Percentiles rank a stretch among this genome's conserved stretches.
Conservation (phyloP, 2,113 vertebrate species). For the Chloropsis cyanopogon region DNA sequence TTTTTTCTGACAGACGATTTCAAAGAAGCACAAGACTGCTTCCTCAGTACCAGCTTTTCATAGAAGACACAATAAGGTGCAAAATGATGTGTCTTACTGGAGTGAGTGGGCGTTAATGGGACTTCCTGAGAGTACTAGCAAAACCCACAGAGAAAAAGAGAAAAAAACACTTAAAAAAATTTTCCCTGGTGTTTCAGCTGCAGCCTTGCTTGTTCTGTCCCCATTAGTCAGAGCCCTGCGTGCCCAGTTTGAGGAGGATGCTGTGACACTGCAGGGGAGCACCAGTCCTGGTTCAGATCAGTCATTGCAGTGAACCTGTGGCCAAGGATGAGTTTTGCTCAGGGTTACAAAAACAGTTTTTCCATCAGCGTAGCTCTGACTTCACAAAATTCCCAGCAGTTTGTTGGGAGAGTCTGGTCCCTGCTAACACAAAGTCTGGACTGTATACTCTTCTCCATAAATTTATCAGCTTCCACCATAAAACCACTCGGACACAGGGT, state of each 20-base stretch:
- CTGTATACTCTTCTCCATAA: not conserved
- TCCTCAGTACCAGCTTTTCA: constrained; percentile 43
- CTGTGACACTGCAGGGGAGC: not conserved
- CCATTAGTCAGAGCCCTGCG: not conserved
- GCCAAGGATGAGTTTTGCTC: not conserved
- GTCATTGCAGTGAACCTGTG: not conserved
- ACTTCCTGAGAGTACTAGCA: constrained; percentile 39
- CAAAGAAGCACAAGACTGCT: constrained; percentile 40
- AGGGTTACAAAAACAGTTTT: not conserved
- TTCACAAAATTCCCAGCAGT: not conserved
- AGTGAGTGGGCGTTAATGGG: constrained; percentile 59
- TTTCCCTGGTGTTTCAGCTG: not conserved
- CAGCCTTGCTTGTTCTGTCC: not conserved
- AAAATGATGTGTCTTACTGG: constrained; percentile 55
- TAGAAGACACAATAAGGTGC: constrained; percentile 48
- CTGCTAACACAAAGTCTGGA: not conserved
- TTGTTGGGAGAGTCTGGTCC: not conserved
- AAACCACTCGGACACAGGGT: not conserved
- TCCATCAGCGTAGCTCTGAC: rapidly evolving
- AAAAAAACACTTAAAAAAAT: not conserved
- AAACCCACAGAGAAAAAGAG: constrained; percentile 11
- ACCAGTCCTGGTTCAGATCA: not conserved
- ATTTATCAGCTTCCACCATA: not conserved
- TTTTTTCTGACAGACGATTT: constrained; percentile 24
- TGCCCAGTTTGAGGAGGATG: not conserved